These are phyloP conservation scores for zebrafish (Danio rerio) DNA, from an alignment of 2,113 vertebrate genomes.

Conservation along the genomic window DNA sequence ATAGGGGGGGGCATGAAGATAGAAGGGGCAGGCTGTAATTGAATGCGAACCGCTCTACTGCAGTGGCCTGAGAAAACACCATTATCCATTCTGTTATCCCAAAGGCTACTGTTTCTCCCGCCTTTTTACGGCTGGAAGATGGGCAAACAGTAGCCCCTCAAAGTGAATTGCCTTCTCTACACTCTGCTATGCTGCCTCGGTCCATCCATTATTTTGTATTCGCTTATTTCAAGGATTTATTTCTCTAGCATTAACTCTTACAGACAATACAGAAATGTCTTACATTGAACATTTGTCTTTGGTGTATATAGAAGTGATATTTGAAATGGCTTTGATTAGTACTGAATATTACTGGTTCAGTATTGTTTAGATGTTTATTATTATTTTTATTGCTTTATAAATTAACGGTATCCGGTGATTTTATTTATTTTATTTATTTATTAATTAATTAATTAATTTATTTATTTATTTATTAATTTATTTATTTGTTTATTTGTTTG, in stretches of 20 bases:
- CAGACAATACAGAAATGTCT: not conserved
- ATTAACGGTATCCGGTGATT: not conserved
- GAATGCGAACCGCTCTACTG: slow-evolving; percentile 65
- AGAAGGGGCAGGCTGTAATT: slow-evolving; percentile 63
- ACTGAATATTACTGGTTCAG: not conserved
- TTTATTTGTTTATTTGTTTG: too few relatives aligned
- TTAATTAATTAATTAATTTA: too few relatives aligned
- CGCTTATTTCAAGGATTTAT: not conserved
- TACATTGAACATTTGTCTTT: not conserved
- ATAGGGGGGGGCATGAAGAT: slow-evolving; percentile 61
- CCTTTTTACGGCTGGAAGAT: not conserved
- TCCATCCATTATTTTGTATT: not conserved
- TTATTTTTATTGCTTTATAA: too few relatives aligned
- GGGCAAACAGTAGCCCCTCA: slow-evolving; percentile 15
- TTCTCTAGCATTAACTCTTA: not conserved
- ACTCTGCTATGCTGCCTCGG: not conserved
- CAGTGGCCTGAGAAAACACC: slow-evolving; percentile 63
- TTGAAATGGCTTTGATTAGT: not conserved
- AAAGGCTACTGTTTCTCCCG: not conserved
- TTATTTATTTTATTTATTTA: not conserved
- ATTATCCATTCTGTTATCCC: slow-evolving; percentile 48
- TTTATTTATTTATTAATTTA: too few relatives aligned
- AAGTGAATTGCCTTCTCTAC: slow-evolving; percentile 16
- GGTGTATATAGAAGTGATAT: not conserved
- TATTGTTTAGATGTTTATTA: too few relatives aligned